These are phyloP conservation scores for Spodoptera exigua DNA, from an alignment of 2,888 invertebrate species.

Conservation along the genomic window DNA sequence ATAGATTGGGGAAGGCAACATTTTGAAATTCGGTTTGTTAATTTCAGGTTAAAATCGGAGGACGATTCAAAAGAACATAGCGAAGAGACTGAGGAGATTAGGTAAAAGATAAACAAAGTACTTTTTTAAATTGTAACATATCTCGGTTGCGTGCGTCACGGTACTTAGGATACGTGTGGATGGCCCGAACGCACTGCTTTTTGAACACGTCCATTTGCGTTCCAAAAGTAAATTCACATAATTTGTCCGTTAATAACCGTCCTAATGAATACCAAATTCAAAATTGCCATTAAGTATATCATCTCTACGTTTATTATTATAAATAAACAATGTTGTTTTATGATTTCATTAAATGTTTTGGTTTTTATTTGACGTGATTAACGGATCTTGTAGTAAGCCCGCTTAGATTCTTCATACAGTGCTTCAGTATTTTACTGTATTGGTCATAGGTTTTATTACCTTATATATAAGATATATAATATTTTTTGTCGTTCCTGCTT, in stretches of 20 bases:
- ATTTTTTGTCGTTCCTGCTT: slow-evolving; percentile 6
- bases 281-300: neutral
- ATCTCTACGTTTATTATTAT: slow-evolving; percentile 2
- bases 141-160: slow-evolving; percentile 13
- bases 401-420: slow-evolving; percentile 10
- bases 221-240: neutral
- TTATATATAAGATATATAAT: slow-evolving; percentile 8
- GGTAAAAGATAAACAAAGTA: slow-evolving; percentile 59
- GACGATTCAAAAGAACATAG: slow-evolving; percentile 69
- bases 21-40: slow-evolving; percentile 77
- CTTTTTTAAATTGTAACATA: slow-evolving; percentile 2
- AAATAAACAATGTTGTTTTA: slow-evolving; percentile 1
- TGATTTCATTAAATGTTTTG: neutral
- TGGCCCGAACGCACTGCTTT: slow-evolving; percentile 1
- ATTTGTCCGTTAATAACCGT: slow-evolving; percentile 18
- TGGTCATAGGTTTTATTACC: slow-evolving; percentile 20
- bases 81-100: slow-evolving; percentile 74
- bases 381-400: slow-evolving; percentile 20
- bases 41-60: slow-evolving; percentile 83
- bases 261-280: slow-evolving; percentile 5
- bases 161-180: slow-evolving; percentile 14
- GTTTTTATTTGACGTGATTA: slow-evolving; percentile 7
- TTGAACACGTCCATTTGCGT: slow-evolving; percentile 7
- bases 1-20: slow-evolving; percentile 50
- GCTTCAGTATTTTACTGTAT: slow-evolving; percentile 24